Conservation (phyloP, 2,113 vertebrate species). For the Syngnathus scovelli region DNA sequence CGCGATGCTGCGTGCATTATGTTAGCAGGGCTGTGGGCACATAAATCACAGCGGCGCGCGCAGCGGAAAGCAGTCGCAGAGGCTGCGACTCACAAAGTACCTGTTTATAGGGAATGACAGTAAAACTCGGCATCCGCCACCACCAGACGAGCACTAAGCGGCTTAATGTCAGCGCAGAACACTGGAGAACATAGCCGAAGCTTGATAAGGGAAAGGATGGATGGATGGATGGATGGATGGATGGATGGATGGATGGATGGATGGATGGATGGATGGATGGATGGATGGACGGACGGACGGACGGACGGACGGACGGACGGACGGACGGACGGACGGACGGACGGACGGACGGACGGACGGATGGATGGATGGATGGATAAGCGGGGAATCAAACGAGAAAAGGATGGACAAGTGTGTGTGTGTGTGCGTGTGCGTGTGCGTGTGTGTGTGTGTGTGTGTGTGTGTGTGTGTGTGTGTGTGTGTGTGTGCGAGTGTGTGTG, state of each 20-base stretch:
- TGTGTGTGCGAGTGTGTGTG: too few species aligned
- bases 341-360: not conserved
- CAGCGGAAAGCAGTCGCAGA: conserved; percentile 19
- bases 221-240: conserved; percentile 34
- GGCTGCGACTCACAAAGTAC: conserved; percentile 56
- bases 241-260: not conserved
- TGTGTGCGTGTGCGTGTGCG: not conserved
- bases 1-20: conserved; percentile 27
- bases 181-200: conserved; percentile 35
- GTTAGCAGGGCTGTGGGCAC: conserved; percentile 24
- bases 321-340: conserved; percentile 21
- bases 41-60: conserved; percentile 24
- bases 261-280: conserved; percentile 11
- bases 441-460: too few species aligned
- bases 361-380: conserved; percentile 1
- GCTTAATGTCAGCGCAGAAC: conserved; percentile 62
- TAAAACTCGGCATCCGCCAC: conserved; percentile 50
- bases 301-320: conserved; percentile 15
- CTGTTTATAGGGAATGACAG: conserved; percentile 61
- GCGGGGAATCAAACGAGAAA: conserved; percentile 13
- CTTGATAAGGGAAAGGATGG: conserved; percentile 15
- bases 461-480: too few species aligned
- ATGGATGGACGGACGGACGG: conserved; percentile 1
- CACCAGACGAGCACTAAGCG: conserved; percentile 57
- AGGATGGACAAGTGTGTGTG: conserved; percentile 26